Evolutionary conservation across 1,140 invertebrate genomes (phyloP).

Genomic region (Pectinophora gossypiella): DNA sequence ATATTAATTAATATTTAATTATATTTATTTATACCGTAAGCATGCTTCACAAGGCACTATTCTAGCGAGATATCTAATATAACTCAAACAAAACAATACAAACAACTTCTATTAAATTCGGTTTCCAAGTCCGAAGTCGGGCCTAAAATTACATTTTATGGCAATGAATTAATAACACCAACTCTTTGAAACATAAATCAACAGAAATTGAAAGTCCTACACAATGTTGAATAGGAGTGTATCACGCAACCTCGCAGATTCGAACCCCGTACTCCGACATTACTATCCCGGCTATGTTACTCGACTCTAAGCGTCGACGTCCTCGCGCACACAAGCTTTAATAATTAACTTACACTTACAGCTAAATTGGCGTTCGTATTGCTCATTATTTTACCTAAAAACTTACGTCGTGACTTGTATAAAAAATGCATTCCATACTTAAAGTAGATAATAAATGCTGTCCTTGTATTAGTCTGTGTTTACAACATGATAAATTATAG

Average conservation of each 20-base stretch:
- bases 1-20: conserved; percentile 50
- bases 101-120: conserved; percentile 66
- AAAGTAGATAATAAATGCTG: too few species aligned
- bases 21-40: conserved; percentile 50
- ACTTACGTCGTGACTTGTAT: neutral
- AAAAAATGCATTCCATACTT: too few species aligned
- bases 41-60: conserved; percentile 73
- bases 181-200: conserved; percentile 37
- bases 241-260: conserved; percentile 38
- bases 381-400: neutral
- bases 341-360: conserved; percentile 45
- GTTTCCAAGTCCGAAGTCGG: conserved; percentile 59
- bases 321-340: conserved; percentile 38
- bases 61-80: conserved; percentile 59
- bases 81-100: conserved; percentile 42
- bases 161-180: conserved; percentile 50
- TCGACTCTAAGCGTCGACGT: conserved; percentile 21
- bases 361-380: conserved; percentile 60
- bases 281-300: conserved; percentile 19
- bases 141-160: conserved; percentile 65
- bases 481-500: too few species aligned
- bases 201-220: conserved; percentile 15
- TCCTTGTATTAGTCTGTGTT: too few species aligned
- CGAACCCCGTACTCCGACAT: conserved; percentile 22
- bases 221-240: conserved; percentile 21